Conservation (phyloP, 2,888 invertebrate genomes). For the Pycnomerus fuliginosus region DNA sequence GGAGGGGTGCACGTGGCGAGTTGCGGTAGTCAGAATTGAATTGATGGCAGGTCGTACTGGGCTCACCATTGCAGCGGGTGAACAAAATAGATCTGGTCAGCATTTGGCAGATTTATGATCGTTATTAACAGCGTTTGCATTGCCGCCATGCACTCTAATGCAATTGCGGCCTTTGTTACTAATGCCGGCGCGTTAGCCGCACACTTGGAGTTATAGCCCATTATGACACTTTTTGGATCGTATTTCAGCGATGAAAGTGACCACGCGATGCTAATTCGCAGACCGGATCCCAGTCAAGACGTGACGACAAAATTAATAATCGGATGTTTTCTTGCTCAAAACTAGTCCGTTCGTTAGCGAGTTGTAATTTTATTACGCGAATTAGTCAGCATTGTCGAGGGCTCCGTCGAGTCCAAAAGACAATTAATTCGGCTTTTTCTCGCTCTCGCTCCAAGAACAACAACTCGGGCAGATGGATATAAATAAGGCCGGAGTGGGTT, state of each 20-base stretch:
- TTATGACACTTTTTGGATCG: slow-evolving; percentile 36
- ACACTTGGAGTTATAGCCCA: slow-evolving; percentile 42
- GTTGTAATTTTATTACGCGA: slow-evolving; percentile 32
- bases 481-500: slow-evolving; percentile 26
- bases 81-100: slow-evolving; percentile 40
- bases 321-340: slow-evolving; percentile 25
- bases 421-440: slow-evolving; percentile 28
- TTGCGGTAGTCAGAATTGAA: slow-evolving; percentile 21
- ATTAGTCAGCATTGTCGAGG: slow-evolving; percentile 30
- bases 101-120: slow-evolving; percentile 41
- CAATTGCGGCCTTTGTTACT: slow-evolving; percentile 44
- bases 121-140: slow-evolving; percentile 43
- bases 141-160: slow-evolving; percentile 37
- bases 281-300: too few species aligned
- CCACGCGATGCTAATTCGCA: slow-evolving; percentile 16
- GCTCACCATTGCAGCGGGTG: slow-evolving; percentile 19
- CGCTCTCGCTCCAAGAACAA: slow-evolving; percentile 6
- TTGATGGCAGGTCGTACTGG: slow-evolving; percentile 17
- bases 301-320: slow-evolving; percentile 27
- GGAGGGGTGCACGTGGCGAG: too few species aligned
- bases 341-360: slow-evolving; percentile 17
- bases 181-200: slow-evolving; percentile 38
- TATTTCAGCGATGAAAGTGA: slow-evolving; percentile 25
- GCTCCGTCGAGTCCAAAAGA: slow-evolving; percentile 22
- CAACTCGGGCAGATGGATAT: too few species aligned